Base-by-base conservation (phyloP, 30 jellyfish, hydroid and myxozoan species). In the Phacellophora camtschatica region DNA sequence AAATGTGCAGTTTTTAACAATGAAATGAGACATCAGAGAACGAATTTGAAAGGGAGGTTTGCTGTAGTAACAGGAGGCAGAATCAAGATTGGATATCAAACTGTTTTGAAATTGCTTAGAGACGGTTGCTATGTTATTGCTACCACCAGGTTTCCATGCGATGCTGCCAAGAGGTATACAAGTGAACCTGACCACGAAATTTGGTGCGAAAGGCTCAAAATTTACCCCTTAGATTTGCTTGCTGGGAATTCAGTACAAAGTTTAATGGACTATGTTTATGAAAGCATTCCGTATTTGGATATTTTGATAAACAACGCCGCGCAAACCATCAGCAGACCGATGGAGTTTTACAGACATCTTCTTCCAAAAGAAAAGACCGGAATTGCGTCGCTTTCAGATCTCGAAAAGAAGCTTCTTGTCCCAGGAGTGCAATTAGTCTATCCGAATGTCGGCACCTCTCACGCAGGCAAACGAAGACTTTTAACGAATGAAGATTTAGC, bases 51-150 rank as follows among this genome's bases (percentile, higher is more conserved):
- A 25, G 72, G 54, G 13, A 80, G 77, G 62, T 64, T 23, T 57
- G 91, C 91, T 8, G 30, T 80, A n/a, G 91, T 80, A 10, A 80
- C 91, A 29, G 91, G 91, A 39, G 91, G 74, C 29, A 67, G 91
- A 23, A 31, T 80, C 65, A 80, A 80, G 33, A 80, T 80, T 80
- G 91, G 91, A 1, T 80, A 34, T 48, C 62, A 64, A 49, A 67
- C 67, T 36, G 83, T 80, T 15, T 48, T 80, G 63, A 67, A 51
- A 36, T 74, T 80, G 48, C 91, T 80, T 5, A 50, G 91, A 42
- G 91, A 80, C 33, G 91, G 91, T 12, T 80, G 91, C 77, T 24
- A 63, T 46, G 91, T 80, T 7, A 49, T 80, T 67, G 91, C 67
- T 18, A 80, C 91, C 48, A 80, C 91, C n/a, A 30, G 91, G 41